Evolutionary conservation across 2,888 invertebrate genomes (phyloP).

Genomic region (Leptinotarsa peninsularis): DNA sequence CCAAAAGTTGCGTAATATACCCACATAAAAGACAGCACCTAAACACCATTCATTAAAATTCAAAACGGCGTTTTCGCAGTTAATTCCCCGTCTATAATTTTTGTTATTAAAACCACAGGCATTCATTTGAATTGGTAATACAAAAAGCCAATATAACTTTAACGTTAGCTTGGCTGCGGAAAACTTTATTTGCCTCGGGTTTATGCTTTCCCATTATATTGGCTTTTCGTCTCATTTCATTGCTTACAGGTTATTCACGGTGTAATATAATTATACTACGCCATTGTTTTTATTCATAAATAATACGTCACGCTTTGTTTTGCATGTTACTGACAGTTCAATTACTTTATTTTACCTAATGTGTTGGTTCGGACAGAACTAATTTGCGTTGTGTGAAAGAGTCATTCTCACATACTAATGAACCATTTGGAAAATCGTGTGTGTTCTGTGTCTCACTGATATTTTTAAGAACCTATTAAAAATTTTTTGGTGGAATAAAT

Average conservation of each 20-base stretch:
- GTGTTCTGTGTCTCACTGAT: background rate
- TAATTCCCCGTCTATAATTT: slow-evolving; percentile 23
- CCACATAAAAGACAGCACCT: background rate
- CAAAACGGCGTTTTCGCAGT: background rate
- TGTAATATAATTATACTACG: slow-evolving; percentile 12
- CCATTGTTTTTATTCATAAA: slow-evolving; percentile 16
- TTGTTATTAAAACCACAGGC: slow-evolving; percentile 21
- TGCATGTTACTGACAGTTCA: background rate
- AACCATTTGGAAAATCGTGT: slow-evolving; percentile 2
- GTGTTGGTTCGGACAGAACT: background rate
- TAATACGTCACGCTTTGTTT: slow-evolving; percentile 16
- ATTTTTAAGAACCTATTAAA: background rate
- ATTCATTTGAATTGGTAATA: slow-evolving; percentile 27
- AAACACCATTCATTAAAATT: background rate
- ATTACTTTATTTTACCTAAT: slow-evolving; percentile 1
- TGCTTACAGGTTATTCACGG: background rate
- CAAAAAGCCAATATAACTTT: slow-evolving; percentile 18
- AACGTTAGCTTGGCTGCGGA: slow-evolving; percentile 11
- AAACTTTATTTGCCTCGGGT: slow-evolving; percentile 17
- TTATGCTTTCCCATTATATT: background rate
- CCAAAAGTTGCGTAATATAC: no score
- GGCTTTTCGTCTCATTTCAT: slow-evolving; percentile 13
- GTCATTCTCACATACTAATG: slow-evolving; percentile 8
- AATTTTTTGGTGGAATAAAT: no score
- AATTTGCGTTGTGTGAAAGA: slow-evolving; percentile 1